These are phyloP conservation scores for Zoroaster sp. DNA, from an alignment of 53 echinoderm and acorn worm genomes.

Conservation along the genomic window DNA sequence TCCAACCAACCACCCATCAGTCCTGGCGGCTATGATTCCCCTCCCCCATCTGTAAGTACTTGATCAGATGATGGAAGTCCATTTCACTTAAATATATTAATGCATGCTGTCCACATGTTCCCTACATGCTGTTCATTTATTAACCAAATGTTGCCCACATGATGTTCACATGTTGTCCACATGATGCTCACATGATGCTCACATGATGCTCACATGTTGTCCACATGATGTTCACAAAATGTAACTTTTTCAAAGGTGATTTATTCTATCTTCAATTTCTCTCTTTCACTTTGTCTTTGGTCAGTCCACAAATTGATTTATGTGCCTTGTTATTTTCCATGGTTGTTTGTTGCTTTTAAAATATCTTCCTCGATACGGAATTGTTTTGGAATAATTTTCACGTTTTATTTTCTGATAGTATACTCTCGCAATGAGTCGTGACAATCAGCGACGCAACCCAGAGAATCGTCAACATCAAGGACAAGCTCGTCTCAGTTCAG, in stretches of 20 bases:
- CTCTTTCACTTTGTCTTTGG: no score
- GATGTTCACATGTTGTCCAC: not conserved
- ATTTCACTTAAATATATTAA: not conserved
- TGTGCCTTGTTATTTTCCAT: no score
- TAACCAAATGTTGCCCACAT: not conserved
- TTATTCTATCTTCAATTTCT: no score
- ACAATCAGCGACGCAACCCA: conserved; percentile 29
- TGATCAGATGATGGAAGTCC: not conserved
- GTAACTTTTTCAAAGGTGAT: not conserved
- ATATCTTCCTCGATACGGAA: not conserved
- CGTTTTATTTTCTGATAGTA: conserved; percentile 7
- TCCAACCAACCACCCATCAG: conserved; percentile 21
- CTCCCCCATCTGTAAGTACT: conserved; percentile 67
- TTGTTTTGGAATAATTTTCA: not conserved
- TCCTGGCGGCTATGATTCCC: conserved; percentile 51
- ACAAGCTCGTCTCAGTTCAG: conserved; percentile 25
- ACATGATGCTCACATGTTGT: not conserved
- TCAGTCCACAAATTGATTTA: no score
- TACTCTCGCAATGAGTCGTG: conserved; percentile 61
- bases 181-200: not conserved
- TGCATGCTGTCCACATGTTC: not conserved
- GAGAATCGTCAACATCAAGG: not conserved
- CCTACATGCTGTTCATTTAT: not conserved
- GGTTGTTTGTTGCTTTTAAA: not conserved
- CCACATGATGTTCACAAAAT: not conserved